Base-by-base conservation (phyloP, 1,140 invertebrate species). In the Caenorhabditis remanei region DNA sequence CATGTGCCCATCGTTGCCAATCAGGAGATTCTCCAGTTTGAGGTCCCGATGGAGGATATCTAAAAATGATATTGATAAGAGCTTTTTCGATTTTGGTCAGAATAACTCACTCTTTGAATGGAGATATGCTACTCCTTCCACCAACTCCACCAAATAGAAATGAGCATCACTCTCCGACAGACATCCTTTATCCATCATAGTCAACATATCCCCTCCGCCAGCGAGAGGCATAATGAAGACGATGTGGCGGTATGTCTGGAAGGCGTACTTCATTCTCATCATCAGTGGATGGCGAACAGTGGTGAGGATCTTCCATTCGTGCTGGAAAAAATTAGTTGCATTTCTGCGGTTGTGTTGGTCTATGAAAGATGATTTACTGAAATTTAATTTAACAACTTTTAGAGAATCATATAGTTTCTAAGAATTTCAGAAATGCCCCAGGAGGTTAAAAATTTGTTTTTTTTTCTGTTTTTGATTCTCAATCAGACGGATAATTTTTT, bases 231-330 rank as follows among this genome's bases (percentile, higher is more conserved):
- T 79, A 4, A 79, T 46, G 24, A 79, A 79, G 46, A 79, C n/a
- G 2, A 79, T 9, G 14, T 79, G 71, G 6, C 71, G 71, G 8
- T 48, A 8, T 4, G 71, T 50, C 40, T 79, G 71, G 46, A 79
- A 79, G 4, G 71, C 43, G n/a, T 79, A 79, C 7, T 14, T 79
- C 71, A 79, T 79, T 4, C 4, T 53, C 43, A 50, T 79, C n/a
- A 79, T 53, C n/a, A 79, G 53, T n/a, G 71, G 71, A 14, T 50
- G 50, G 46, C 21, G 6, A n/a, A 79, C 24, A 21, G 71, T 50
- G 7, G 71, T 79, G 71, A 79, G 71, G 9, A 79, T 50, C n/a
- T 50, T 79, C 43, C 43, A 79, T 13, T 79, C 71, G 71, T 79
- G 71, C 71, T 79, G 46, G 7, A 79, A 79, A 50, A 79, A 24